A percentile compares a stretch with the other conserved stretches of the same genome.
Evolutionary conservation across 1,140 invertebrate species (phyloP).

Genomic region (Paraescarpia echinospica): DNA sequence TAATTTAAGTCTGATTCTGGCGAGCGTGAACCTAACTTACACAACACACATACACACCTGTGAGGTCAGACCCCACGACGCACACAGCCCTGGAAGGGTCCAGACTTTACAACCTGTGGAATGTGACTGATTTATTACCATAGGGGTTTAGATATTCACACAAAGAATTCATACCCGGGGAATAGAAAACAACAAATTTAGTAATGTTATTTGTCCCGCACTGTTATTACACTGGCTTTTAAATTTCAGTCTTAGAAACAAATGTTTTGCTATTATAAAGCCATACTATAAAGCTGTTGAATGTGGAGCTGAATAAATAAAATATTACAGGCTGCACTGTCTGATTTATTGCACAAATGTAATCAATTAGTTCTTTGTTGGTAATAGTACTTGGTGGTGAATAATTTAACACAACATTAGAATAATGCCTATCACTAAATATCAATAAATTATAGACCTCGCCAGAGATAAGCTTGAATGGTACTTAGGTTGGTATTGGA

Average conservation of each 20-base stretch:
- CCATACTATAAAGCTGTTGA: no score
- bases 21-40: no score
- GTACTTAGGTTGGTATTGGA: no score
- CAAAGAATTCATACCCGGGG: neutral
- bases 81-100: no score
- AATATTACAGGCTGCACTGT: neutral
- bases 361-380: neutral
- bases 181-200: neutral
- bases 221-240: no score
- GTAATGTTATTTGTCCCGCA: neutral
- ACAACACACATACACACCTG: no score
- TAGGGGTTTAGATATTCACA: neutral
- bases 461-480: no score
- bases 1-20: no score
- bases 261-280: no score
- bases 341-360: neutral
- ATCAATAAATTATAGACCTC: no score
- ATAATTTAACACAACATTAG: neutral
- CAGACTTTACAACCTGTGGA: neutral
- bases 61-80: neutral
- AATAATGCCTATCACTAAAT: neutral
- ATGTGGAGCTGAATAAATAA: no score
- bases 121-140: neutral
- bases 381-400: neutral
- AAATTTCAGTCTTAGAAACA: neutral